Evolutionary conservation across 1,140 invertebrate genomes (phyloP).

Genomic region (Cardiocondyla obscurior): DNA sequence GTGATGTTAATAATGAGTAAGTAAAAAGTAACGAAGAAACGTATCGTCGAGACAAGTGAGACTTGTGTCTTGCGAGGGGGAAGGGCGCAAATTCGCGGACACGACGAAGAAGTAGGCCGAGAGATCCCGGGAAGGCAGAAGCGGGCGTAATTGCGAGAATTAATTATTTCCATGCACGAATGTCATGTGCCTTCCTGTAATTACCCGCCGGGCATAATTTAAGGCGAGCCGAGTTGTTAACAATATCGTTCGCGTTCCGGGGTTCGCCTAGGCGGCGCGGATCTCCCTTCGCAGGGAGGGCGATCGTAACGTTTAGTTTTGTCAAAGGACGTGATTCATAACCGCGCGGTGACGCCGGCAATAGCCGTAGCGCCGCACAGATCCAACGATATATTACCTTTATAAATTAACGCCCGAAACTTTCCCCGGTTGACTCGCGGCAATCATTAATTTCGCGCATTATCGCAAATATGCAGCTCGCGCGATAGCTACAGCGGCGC

Average conservation of each 20-base stretch:
- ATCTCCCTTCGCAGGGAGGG: conserved; percentile 4
- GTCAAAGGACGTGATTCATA: conserved; percentile 69
- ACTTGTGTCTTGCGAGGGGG: too few relatives aligned
- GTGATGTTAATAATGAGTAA: neutral
- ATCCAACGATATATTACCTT: conserved; percentile 53
- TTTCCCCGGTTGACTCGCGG: conserved; percentile 47
- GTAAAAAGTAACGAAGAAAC: neutral
- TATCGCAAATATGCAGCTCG: conserved; percentile 44
- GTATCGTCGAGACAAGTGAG: neutral
- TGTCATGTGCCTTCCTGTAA: conserved; percentile 81
- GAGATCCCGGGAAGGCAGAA: conserved; percentile 52
- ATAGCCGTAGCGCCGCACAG: conserved; percentile 40
- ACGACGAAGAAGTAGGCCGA: conserved; percentile 12
- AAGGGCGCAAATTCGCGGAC: neutral
- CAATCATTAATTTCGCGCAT: conserved; percentile 54
- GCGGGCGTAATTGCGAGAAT: conserved; percentile 80
- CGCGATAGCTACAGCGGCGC: conserved; percentile 7
- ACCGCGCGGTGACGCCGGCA: conserved; percentile 49
- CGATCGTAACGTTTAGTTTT: conserved; percentile 53
- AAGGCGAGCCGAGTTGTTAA: conserved; percentile 80
- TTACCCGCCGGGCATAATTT: conserved; percentile 81
- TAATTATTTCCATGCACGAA: conserved; percentile 82
- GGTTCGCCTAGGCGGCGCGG: conserved; percentile 47
- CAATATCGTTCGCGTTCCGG: conserved; percentile 74
- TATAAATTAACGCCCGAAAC: conserved; percentile 53